Base-by-base conservation (phyloP, 64 coral and sea anemone species). In the Catalaphyllia jardinei region DNA sequence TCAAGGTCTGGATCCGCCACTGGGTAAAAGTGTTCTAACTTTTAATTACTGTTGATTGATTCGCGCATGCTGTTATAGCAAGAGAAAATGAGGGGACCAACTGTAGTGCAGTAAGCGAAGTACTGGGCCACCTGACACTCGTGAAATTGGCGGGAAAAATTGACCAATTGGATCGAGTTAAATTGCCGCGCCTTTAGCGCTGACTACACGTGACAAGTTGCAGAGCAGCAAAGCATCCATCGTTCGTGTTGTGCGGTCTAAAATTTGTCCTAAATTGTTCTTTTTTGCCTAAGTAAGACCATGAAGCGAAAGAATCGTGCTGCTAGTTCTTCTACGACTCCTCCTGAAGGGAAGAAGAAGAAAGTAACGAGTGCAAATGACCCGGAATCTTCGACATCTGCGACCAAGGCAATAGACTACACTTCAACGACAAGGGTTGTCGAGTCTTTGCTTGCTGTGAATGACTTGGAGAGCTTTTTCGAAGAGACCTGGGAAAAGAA, bases 401-500 rank as follows among this genome's bases (percentile, higher is more conserved):
- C 30, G 0, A 52, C 46, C 3, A 76, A 51, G 22, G 81, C 89
- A 9, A 62, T 96, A 9, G 88, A 96, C 86, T 96, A 91, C 89
- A 54, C 29, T 18, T 88, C 83, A 28, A 51, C 95, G 64, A 46
- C 83, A 55, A 90, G 79, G 15, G 72, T 86, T 1, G 75, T 93
- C 16, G 80, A 83, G 31, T 93, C 95, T 1, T 76, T 96, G 51
- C 77, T 96, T 85, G 73, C 91, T 73, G 84, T 88, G 19, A 78
- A 30, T 4, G 87, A 77, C 27, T 39, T 62, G 13, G 73, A 93
- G 62, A 86, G 52, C 2, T 96, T 96, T 75, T 93, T 96, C 72
- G 54, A 52, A 24, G 49, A 93, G 38, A 82, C 93, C 35, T 96
- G 95, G 95, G 95, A 96, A 25, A 96, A 93, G 60, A 90, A 96